Evolutionary conservation across 2,113 vertebrate genomes (phyloP).

Genomic region (Varanus komodoensis): DNA sequence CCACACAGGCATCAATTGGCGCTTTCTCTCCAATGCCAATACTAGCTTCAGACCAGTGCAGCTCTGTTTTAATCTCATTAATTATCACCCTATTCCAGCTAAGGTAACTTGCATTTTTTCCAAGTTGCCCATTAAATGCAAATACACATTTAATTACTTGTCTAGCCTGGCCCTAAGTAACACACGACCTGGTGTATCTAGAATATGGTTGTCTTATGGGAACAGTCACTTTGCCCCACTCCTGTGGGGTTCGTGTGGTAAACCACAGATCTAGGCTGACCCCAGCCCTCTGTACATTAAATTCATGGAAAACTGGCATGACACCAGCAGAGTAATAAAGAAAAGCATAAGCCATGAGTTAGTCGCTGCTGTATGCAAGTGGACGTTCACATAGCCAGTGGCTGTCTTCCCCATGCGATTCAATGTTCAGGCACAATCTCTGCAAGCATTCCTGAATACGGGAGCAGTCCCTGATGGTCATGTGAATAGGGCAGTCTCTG

Average conservation of each 20-base stretch:
- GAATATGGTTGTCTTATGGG: neutral
- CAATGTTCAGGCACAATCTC: neutral
- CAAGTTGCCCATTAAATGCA: neutral
- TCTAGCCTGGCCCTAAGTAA: neutral
- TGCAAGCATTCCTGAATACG: neutral
- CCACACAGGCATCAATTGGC: neutral
- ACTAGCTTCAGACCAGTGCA: neutral
- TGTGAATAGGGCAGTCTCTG: neutral
- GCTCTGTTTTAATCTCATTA: neutral
- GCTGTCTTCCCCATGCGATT: neutral
- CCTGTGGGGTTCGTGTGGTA: neutral
- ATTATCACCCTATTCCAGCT: neutral
- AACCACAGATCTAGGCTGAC: neutral
- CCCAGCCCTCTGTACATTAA: neutral
- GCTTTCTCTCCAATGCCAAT: neutral
- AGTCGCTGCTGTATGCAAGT: neutral
- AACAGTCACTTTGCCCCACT: neutral
- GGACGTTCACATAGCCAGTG: no score
- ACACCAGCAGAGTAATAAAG: neutral
- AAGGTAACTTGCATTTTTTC: neutral
- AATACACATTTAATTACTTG: neutral
- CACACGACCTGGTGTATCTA: neutral
- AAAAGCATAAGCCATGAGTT: neutral
- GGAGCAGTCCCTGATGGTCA: neutral
- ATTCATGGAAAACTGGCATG: neutral